Conservation (phyloP, 2,888 invertebrate genomes). For the Cheilosia impressa region DNA sequence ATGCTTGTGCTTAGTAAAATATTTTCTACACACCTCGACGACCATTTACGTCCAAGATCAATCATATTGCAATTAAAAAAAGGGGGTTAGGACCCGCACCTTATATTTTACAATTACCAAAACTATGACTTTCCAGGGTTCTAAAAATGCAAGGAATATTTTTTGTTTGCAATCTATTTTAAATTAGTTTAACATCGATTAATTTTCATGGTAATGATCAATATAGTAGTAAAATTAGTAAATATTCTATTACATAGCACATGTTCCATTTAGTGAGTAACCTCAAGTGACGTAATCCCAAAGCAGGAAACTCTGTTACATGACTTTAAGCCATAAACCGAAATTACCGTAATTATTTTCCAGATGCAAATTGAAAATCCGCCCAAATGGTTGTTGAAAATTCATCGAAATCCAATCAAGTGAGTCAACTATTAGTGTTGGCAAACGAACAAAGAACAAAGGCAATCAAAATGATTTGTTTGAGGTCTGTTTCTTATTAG, state of each 20-base stretch:
- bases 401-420: background rate
- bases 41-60: too few species aligned
- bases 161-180: too few species aligned
- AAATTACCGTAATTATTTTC: background rate
- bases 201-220: too few species aligned
- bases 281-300: slow-evolving; percentile 3
- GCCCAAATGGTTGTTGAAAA: background rate
- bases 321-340: background rate
- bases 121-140: too few species aligned
- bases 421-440: slow-evolving; percentile 10
- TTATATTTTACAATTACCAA: too few species aligned
- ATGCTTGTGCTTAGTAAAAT: too few species aligned
- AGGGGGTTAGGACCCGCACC: too few species aligned
- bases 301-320: background rate
- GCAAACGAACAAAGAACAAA: slow-evolving; percentile 30
- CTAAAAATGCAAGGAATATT: too few species aligned
- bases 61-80: too few species aligned
- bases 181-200: too few species aligned
- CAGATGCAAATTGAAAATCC: background rate
- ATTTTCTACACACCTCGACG: too few species aligned
- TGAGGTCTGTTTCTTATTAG: background rate
- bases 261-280: background rate
- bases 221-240: too few species aligned
- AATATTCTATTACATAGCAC: background rate
- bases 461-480: slow-evolving; percentile 12